Conservation (phyloP, 2,113 vertebrate genomes). For the Macheiramphus alcinus region DNA sequence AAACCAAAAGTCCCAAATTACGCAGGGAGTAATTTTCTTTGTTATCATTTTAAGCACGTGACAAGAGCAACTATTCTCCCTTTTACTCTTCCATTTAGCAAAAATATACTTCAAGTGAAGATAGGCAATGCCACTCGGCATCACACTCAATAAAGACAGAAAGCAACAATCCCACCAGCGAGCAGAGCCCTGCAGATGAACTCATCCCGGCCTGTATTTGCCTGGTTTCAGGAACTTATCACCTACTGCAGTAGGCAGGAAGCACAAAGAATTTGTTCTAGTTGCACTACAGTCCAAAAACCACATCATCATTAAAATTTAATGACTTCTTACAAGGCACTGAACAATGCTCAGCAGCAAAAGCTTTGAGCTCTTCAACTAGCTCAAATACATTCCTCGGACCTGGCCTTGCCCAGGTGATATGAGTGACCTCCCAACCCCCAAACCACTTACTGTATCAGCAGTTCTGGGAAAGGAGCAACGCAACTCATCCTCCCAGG, state of each 20-base stretch:
- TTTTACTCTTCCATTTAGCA: neutral
- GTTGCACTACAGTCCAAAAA: neutral
- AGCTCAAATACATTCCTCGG: neutral
- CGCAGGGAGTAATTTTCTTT: neutral
- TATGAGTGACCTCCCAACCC: neutral
- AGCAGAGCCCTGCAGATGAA: neutral
- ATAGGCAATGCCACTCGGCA: neutral
- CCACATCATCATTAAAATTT: neutral
- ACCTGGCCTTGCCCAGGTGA: neutral
- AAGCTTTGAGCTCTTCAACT: neutral
- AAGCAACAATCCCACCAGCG: neutral
- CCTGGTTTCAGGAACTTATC: neutral
- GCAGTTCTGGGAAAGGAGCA: neutral
- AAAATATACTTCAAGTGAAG: neutral
- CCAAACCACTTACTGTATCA: neutral
- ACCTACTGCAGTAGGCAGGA: neutral
- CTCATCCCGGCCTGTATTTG: neutral
- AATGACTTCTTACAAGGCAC: conserved; percentile 12
- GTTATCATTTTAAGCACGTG: neutral
- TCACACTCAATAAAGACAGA: neutral
- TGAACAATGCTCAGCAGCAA: neutral
- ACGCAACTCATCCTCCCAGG: neutral
- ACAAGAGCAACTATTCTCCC: neutral
- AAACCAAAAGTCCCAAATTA: neutral
- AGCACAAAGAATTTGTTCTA: neutral